These are phyloP conservation scores for Papilio elwesi DNA, from an alignment of 2,888 invertebrate species.

Conservation along the genomic window DNA sequence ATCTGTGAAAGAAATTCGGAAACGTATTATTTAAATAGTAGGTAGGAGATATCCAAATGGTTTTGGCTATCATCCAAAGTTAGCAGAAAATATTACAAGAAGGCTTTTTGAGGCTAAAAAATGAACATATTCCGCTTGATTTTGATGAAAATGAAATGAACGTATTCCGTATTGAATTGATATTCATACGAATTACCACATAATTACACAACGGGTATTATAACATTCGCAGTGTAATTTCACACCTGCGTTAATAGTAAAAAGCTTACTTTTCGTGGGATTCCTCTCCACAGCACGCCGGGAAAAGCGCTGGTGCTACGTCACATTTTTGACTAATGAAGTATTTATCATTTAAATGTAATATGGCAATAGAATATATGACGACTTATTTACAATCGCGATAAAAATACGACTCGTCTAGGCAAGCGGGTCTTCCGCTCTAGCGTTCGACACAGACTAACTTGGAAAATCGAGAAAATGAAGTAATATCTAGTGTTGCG, in stretches of 20 bases:
- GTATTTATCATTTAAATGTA: slow-evolving; percentile 39
- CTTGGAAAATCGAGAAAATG: slow-evolving; percentile 65
- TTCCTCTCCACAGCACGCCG: slow-evolving; percentile 47
- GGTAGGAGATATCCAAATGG: neutral
- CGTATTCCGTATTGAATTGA: neutral
- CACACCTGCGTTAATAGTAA: slow-evolving; percentile 31
- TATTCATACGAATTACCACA: neutral
- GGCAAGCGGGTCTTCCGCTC: slow-evolving; percentile 48
- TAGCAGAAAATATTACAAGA: neutral
- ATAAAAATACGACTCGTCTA: slow-evolving; percentile 39
- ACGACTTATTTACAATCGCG: slow-evolving; percentile 28
- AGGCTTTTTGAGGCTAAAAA: neutral
- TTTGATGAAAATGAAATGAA: neutral
- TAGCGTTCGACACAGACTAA: slow-evolving; percentile 63
- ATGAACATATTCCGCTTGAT: neutral
- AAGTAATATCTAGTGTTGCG: slow-evolving; percentile 62
- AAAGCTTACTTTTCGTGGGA: slow-evolving; percentile 51
- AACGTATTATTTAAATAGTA: neutral
- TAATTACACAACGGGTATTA: neutral
- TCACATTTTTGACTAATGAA: slow-evolving; percentile 54
- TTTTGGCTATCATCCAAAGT: slow-evolving; percentile 19
- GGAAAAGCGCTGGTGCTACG: slow-evolving; percentile 41
- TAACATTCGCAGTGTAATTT: neutral
- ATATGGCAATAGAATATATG: neutral
- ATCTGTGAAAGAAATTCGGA: neutral